These are phyloP conservation scores for Drosophila suboccidentalis DNA, from an alignment of 2,888 invertebrate species.

Conservation along the genomic window DNA sequence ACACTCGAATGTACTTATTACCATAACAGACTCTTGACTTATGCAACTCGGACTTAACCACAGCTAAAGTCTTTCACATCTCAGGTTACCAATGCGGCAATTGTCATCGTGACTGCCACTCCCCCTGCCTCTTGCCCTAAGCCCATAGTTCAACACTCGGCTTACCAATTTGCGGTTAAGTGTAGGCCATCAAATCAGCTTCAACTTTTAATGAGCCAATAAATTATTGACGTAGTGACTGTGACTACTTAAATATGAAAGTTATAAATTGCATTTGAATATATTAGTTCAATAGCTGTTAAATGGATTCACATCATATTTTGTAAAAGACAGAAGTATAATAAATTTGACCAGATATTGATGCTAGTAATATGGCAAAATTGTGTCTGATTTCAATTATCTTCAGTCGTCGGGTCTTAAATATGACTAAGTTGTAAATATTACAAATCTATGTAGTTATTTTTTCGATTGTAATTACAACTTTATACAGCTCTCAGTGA, in stretches of 20 bases:
- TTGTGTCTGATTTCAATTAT: background rate
- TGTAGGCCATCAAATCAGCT: conserved; percentile 28
- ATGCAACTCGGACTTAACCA: conserved; percentile 48
- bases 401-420: background rate
- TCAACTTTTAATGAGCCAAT: conserved; percentile 12
- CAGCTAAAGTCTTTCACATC: conserved; percentile 39
- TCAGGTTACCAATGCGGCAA: conserved; percentile 52
- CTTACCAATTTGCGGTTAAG: conserved; percentile 25
- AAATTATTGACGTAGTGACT: conserved; percentile 2
- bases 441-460: background rate
- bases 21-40: conserved; percentile 37
- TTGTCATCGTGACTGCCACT: conserved; percentile 43
- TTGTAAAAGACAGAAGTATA: background rate
- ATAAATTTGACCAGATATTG: background rate
- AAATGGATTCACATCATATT: background rate
- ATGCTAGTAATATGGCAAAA: background rate
- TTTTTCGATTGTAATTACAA: background rate
- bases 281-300: background rate
- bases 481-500: background rate
- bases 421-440: background rate
- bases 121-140: conserved; percentile 2
- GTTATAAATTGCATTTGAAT: background rate
- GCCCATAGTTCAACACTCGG: conserved; percentile 1
- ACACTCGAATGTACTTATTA: conserved; percentile 24
- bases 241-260: background rate